phyloP scores from a whole-genome alignment of 2,113 vertebrate genomes.

The Felis catus region DNA sequence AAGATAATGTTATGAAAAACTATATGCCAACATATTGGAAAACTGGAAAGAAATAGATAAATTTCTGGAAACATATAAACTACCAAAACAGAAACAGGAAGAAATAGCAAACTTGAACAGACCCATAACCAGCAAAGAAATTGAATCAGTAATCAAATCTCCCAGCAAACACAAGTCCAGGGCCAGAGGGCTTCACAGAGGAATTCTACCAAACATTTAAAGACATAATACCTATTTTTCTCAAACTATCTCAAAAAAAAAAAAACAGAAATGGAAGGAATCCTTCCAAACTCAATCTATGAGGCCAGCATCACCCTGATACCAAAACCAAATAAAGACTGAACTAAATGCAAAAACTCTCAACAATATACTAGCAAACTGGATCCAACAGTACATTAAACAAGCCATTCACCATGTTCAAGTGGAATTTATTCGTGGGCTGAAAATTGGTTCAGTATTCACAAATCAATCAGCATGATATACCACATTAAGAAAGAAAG shows the following conservation, averaged over 20 bases:
- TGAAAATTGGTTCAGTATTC: neutral
- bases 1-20: neutral
- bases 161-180: neutral
- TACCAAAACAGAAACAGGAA: neutral
- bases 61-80: neutral
- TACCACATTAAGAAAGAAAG: neutral
- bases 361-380: neutral
- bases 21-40: neutral
- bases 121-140: neutral
- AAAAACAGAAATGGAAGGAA: neutral
- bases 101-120: neutral
- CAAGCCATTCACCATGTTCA: neutral
- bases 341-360: neutral
- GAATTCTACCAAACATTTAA: neutral
- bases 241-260: neutral
- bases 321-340: neutral
- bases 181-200: neutral
- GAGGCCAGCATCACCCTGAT: neutral
- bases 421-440: neutral
- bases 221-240: neutral
- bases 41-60: neutral
- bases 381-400: neutral
- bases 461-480: neutral
- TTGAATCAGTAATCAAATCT: neutral
- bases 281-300: neutral